Evolutionary conservation across 2,113 vertebrate genomes (phyloP).

Genomic region (Plestiodon gilberti): DNA sequence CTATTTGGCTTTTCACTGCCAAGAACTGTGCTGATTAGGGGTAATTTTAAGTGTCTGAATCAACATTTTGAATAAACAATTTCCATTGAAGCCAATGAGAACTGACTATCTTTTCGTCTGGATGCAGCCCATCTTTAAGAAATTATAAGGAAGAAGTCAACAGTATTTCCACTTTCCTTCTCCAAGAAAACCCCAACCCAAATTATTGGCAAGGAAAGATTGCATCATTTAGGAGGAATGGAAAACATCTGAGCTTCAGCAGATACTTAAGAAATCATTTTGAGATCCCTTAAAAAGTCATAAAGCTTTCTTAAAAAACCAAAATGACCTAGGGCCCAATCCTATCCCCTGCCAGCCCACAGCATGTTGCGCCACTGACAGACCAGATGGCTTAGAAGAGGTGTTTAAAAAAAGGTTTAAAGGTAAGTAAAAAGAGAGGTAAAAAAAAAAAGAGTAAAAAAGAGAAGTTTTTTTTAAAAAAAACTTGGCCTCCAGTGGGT

Average conservation of each 20-base stretch:
- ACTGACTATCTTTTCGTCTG: not conserved
- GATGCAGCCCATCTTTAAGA: not conserved
- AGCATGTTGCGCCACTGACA: no score
- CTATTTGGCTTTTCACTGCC: not conserved
- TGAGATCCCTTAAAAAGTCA: not conserved
- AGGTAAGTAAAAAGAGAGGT: no score
- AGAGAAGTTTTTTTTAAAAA: no score
- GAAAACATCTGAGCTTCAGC: not conserved
- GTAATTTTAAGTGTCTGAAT: not conserved
- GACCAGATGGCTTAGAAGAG: no score
- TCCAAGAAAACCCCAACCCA: not conserved
- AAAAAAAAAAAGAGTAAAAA: no score
- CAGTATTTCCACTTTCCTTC: accelerated
- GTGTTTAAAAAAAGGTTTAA: no score
- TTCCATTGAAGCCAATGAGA: not conserved
- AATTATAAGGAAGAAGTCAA: slow-evolving; percentile 27
- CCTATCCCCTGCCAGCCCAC: no score
- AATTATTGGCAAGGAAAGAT: slow-evolving; percentile 2
- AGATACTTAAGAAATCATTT: not conserved
- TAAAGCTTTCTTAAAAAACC: not conserved
- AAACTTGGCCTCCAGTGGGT: no score
- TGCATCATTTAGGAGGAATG: not conserved
- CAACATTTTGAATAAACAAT: not conserved
- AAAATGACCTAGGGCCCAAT: not conserved
- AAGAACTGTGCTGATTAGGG: not conserved